These are phyloP conservation scores for Vombatus ursinus DNA, from an alignment of 2,113 vertebrate species.

Conservation along the genomic window DNA sequence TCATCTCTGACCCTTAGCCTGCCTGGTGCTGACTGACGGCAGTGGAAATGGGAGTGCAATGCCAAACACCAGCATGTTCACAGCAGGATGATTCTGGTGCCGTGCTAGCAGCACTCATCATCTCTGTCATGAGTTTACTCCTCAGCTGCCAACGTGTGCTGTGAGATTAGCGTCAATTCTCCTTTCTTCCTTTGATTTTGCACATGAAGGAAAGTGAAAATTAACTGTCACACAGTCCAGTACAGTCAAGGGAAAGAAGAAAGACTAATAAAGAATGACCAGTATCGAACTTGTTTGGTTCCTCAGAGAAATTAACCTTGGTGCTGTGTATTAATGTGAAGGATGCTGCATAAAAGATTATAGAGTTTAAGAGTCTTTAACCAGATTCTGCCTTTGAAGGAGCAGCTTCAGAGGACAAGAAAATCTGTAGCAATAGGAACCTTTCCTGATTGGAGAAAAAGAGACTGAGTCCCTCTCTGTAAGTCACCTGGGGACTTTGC, in stretches of 20 bases:
- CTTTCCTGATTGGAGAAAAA: neutral
- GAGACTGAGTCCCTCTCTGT: neutral
- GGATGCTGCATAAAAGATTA: neutral
- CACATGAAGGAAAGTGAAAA: constrained; percentile 28
- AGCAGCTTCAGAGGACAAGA: neutral
- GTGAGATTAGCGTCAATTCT: constrained; percentile 9
- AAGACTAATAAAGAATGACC: neutral
- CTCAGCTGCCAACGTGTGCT: neutral
- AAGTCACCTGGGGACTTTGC: neutral
- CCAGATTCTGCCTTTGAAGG: neutral
- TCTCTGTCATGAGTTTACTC: constrained; percentile 29
- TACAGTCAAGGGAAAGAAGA: constrained; percentile 7
- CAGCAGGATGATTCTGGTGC: neutral
- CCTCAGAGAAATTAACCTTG: constrained; percentile 36
- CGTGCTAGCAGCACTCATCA: neutral
- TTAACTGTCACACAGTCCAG: constrained; percentile 12
- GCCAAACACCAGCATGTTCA: neutral
- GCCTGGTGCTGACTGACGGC: neutral
- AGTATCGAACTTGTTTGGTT: neutral
- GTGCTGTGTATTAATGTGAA: constrained; percentile 32
- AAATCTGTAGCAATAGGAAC: neutral
- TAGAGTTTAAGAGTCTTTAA: neutral
- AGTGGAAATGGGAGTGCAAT: neutral
- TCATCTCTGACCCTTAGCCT: neutral
- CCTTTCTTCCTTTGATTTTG: constrained; percentile 27